A percentile compares a stretch with the other conserved stretches of the same genome.
Conservation (phyloP, 2,888 invertebrate genomes). For the Tachystola acroxantha region DNA sequence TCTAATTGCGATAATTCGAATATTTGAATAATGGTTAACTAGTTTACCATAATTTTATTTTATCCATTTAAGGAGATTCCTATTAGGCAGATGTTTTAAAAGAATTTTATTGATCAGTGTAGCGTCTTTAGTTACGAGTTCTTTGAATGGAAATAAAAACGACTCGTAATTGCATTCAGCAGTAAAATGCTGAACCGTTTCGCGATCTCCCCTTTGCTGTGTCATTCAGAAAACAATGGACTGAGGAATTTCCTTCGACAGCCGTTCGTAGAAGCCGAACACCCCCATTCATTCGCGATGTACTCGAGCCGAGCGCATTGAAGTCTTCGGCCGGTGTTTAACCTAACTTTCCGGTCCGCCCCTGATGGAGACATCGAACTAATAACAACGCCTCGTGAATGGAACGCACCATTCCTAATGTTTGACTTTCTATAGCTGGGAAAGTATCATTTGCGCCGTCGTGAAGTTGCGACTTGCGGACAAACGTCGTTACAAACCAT, state of each 20-base stretch:
- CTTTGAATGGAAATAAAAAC: too few relatives aligned
- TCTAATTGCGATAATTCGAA: too few relatives aligned
- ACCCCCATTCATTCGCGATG: slow-evolving; percentile 49
- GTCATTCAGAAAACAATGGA: slow-evolving; percentile 50
- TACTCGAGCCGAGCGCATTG: slow-evolving; percentile 44
- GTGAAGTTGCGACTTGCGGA: slow-evolving; percentile 32
- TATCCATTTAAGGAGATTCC: too few relatives aligned
- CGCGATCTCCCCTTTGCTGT: slow-evolving; percentile 1
- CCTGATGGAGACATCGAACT: slow-evolving; percentile 36
- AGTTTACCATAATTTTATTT: too few relatives aligned
- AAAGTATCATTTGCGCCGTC: slow-evolving; percentile 61
- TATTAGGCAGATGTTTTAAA: too few relatives aligned
- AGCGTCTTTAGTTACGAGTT: too few relatives aligned
- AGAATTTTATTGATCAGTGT: too few relatives aligned
- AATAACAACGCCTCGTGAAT: slow-evolving; percentile 61
- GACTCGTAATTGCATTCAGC: too few relatives aligned
- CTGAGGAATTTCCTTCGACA: slow-evolving; percentile 54
- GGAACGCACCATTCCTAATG: slow-evolving; percentile 54
- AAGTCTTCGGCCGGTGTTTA: slow-evolving; percentile 55
- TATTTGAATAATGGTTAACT: too few relatives aligned
- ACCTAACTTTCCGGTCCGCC: slow-evolving; percentile 55
- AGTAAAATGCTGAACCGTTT: not conserved
- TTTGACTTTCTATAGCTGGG: slow-evolving; percentile 68
- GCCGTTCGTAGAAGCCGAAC: slow-evolving; percentile 51
- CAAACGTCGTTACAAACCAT: slow-evolving; percentile 50